These are phyloP conservation scores for Pelecanus crispus DNA, from an alignment of 2,113 vertebrate species.

Conservation along the genomic window DNA sequence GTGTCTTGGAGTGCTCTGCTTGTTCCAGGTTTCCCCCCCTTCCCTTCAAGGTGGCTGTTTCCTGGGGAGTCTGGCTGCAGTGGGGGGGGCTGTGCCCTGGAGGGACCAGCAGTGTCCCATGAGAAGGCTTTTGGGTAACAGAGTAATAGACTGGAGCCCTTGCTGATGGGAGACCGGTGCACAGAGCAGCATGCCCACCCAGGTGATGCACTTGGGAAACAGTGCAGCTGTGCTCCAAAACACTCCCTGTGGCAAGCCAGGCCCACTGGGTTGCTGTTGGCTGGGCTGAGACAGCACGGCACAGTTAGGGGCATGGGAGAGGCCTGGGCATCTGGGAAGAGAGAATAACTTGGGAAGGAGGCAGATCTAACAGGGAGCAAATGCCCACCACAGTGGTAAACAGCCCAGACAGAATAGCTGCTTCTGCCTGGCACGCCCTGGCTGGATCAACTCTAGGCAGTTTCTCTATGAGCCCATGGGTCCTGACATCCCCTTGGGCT, in stretches of 20 bases:
- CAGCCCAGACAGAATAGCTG: neutral
- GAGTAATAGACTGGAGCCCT: neutral
- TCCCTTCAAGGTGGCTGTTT: neutral
- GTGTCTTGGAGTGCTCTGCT: neutral
- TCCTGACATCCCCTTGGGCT: neutral
- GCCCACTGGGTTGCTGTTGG: neutral
- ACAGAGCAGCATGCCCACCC: neutral
- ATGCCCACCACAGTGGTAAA: accelerated
- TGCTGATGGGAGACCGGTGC: neutral
- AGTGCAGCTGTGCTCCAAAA: neutral
- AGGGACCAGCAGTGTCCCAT: accelerated
- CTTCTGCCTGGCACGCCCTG: neutral
- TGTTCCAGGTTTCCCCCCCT: neutral
- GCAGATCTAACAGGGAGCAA: neutral
- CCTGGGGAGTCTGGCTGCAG: neutral
- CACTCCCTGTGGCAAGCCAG: accelerated
- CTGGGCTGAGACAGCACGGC: neutral
- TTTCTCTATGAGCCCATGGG: neutral
- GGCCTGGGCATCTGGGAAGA: neutral
- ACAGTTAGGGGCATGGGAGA: neutral
- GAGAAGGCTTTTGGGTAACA: neutral
- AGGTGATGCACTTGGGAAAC: neutral
- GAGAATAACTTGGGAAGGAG: neutral
- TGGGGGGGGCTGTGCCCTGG: neutral
- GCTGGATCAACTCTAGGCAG: neutral